phyloP scores from a whole-genome alignment of 2,797 vertebrate genomes.

The Melanotaenia parkinsoni region DNA sequence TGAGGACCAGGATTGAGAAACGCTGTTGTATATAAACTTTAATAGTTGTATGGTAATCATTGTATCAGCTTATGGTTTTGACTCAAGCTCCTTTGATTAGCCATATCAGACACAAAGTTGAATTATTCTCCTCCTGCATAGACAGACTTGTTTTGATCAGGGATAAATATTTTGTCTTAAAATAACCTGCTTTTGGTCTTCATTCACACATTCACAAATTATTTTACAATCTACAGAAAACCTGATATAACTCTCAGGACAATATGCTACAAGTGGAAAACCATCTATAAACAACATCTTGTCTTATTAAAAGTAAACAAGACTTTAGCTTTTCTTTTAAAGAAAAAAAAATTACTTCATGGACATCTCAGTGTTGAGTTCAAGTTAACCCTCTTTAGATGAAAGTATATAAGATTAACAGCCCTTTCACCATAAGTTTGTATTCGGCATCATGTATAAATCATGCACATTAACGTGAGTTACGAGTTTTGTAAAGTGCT shows the following conservation, averaged over 20 bases:
- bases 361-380: not conserved
- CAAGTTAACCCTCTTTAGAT: not conserved
- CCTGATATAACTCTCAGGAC: not conserved
- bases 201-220: not conserved
- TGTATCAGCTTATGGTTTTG: not conserved
- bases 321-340: too few relatives aligned
- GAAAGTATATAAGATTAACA: not conserved
- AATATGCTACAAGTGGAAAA: too few relatives aligned
- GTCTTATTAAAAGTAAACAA: too few relatives aligned
- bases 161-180: not conserved
- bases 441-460: not conserved
- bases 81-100: not conserved
- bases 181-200: not conserved
- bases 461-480: not conserved
- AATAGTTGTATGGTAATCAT: not conserved
- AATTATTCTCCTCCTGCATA: not conserved
- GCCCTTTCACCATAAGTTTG: not conserved
- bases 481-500: conserved; percentile 1
- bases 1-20: too few relatives aligned
- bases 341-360: conserved; percentile 1
- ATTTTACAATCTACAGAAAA: not conserved
- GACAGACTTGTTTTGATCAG: too few relatives aligned
- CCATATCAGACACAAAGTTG: not conserved
- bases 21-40: not conserved
- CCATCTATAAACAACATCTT: too few relatives aligned